Percentiles rank a stretch among this genome's conserved stretches.
phyloP scores from a whole-genome alignment of 2,797 vertebrate species.

The Sylvilagus floridanus region DNA sequence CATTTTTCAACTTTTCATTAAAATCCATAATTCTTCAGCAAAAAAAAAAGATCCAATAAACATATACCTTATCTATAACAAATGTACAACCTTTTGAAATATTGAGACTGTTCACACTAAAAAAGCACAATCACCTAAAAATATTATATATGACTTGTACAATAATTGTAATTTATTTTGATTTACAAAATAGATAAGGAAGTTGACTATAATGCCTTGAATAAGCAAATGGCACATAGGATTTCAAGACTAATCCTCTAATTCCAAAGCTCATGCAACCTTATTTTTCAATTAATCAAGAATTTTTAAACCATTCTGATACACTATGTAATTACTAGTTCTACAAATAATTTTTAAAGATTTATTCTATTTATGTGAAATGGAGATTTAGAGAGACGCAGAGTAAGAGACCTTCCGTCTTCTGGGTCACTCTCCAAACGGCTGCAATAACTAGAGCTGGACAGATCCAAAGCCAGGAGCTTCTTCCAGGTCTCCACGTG shows the following conservation, averaged over 20 bases:
- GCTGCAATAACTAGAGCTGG: no score
- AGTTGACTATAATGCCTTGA: slow-evolving; percentile 13
- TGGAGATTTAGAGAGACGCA: no score
- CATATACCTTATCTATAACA: background rate
- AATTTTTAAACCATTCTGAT: slow-evolving; percentile 47
- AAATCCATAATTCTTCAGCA: slow-evolving; percentile 46
- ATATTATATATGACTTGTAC: background rate
- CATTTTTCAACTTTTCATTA: slow-evolving; percentile 44
- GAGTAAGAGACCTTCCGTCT: no score
- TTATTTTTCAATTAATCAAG: slow-evolving; percentile 41
- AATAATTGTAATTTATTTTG: slow-evolving; percentile 31
- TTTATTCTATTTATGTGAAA: no score
- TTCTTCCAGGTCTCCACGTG: no score
- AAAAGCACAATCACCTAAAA: slow-evolving; percentile 16
- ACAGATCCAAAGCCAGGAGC: no score
- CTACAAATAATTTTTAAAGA: background rate
- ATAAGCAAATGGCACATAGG: slow-evolving; percentile 14
- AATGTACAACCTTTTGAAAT: slow-evolving; percentile 25
- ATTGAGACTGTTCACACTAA: slow-evolving; percentile 8
- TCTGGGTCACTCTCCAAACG: no score
- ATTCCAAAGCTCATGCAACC: slow-evolving; percentile 18
- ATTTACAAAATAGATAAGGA: slow-evolving; percentile 47
- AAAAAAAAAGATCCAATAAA: background rate
- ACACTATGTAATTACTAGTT: background rate
- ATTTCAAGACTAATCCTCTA: slow-evolving; percentile 48